Evolutionary conservation across 2,797 vertebrate species (phyloP), one percentile per base, ranked within the genome.

Genomic region (Taenioides sp.): DNA sequence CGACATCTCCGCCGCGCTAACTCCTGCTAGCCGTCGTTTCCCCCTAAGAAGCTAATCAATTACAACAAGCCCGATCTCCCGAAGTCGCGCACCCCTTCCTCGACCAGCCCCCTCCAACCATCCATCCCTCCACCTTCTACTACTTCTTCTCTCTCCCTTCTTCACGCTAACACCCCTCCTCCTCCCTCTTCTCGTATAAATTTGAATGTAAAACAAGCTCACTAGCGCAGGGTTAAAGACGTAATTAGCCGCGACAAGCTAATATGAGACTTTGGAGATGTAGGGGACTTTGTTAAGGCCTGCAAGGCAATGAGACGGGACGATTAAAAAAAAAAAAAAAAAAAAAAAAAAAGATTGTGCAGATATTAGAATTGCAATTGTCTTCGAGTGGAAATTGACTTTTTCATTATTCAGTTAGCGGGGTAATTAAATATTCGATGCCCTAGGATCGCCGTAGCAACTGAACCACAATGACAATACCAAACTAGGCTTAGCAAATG

Each of bases 351-450:
- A 80, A 89, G 83, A 90, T 91, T 90, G 88, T 90, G 91, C 89
- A 90, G 86, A 94, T 93, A 93, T 93, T 91, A 89, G 76, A 90
- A 92, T 91, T 92, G 91, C 93, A 91, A 92, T 93, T 94, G 92
- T 94, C 87, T 93, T 81, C 79, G 87, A 87, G 88, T 88, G 88
- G 85, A 93, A 94, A 94, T 94, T 89, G 86, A 93, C 93, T 94
- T 94, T 93, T 91, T 94, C 89, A 94, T 93, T 93, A 93, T 95
- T 92, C 91, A 89, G 88, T 92, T 92, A 89, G 87, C 84, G 69
- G 83, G 77, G 91, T 92, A 92, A 94, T 94, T 94, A 94, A 94
- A 94, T 94, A 94, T 94, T 92, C 90, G 50, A 86, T 87, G 93
- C 92, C 93, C 88, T 91, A 91, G 92, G 93, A 93, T 89, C 63